phyloP scores from a whole-genome alignment of 2,888 invertebrate genomes.

The Lithophane semibrunnea region DNA sequence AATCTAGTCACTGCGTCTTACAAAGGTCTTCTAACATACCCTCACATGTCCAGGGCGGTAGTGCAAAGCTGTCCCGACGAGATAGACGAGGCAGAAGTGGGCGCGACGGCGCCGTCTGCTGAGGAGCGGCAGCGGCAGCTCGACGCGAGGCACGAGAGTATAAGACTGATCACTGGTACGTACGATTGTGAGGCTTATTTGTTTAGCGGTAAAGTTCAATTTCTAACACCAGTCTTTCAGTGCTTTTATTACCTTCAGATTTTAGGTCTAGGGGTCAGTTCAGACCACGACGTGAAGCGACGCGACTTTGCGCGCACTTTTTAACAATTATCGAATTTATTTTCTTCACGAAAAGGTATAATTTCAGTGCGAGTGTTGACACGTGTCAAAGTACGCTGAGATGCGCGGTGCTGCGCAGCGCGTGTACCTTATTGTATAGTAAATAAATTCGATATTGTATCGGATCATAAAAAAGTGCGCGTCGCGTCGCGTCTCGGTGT shows the following conservation, averaged over 20 bases:
- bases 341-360: no score
- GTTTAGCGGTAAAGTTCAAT: neutral
- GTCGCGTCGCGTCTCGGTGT: no score
- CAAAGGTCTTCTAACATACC: neutral
- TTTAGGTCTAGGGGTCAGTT: no score
- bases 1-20: neutral
- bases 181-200: constrained; percentile 46
- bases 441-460: no score
- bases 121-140: constrained; percentile 95
- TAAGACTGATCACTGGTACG: constrained; percentile 95
- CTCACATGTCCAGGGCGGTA: constrained; percentile 89
- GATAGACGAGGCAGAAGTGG: constrained; percentile 93
- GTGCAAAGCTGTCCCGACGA: constrained; percentile 96
- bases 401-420: no score
- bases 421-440: no score
- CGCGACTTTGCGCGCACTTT: no score
- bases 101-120: constrained; percentile 90
- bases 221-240: constrained; percentile 1
- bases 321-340: no score
- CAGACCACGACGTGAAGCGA: no score
- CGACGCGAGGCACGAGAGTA: constrained; percentile 94
- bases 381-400: no score
- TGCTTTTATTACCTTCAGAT: neutral
- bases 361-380: no score
- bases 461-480: no score